These are phyloP conservation scores for Salvelinus namaycush DNA, from an alignment of 2,113 vertebrate species.

Conservation along the genomic window DNA sequence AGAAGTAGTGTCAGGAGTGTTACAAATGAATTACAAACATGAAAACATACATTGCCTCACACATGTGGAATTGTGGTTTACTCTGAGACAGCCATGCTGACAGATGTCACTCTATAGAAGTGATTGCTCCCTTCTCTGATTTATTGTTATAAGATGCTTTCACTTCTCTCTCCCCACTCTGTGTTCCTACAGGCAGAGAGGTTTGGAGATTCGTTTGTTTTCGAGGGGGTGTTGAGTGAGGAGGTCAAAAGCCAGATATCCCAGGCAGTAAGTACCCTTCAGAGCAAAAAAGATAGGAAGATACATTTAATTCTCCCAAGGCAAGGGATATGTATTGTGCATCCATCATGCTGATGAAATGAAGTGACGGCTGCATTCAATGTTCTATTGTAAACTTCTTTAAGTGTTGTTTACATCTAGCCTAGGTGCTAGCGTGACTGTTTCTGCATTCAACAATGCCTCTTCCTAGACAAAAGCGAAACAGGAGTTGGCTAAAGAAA, in stretches of 20 bases:
- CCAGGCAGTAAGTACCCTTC: slow-evolving; percentile 83
- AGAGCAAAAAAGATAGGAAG: not conserved
- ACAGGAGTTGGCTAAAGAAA: no score
- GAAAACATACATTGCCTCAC: not conserved
- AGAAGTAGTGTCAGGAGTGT: not conserved
- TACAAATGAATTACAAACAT: not conserved
- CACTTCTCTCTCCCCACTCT: not conserved
- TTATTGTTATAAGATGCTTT: slow-evolving; percentile 8
- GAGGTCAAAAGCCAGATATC: slow-evolving; percentile 81
- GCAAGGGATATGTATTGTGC: no score
- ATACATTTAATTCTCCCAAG: no score
- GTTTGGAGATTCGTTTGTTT: slow-evolving; percentile 96
- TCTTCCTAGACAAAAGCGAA: no score
- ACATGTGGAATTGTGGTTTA: not conserved
- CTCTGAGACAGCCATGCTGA: not conserved
- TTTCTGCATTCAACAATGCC: no score
- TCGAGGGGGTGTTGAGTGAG: slow-evolving; percentile 90
- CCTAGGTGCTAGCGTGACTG: no score
- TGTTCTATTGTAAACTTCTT: no score
- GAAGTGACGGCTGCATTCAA: no score
- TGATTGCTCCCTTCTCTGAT: not conserved
- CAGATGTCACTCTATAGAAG: not conserved
- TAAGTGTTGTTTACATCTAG: no score
- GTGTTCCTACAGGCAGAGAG: slow-evolving; percentile 82
- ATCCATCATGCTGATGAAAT: no score